Conservation (phyloP, 2,797 vertebrate genomes). For the Stomatorhinus walkeri region DNA sequence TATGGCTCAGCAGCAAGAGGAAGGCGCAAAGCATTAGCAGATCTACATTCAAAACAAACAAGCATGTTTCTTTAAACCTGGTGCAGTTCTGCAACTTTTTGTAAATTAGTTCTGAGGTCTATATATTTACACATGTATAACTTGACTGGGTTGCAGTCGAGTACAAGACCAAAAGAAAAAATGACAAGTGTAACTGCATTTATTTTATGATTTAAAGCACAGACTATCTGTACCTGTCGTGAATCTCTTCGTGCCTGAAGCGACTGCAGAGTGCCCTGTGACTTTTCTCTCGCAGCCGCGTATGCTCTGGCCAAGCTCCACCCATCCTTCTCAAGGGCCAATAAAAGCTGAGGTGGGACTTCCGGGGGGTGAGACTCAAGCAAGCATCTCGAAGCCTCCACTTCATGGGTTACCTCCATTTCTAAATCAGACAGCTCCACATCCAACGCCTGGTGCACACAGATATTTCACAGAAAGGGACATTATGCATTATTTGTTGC, state of each 20-base stretch:
- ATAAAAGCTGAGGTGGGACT: constrained; percentile 79
- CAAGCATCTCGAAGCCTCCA: constrained; percentile 65
- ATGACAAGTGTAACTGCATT: neutral
- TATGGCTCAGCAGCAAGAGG: neutral
- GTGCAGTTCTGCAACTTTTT: neutral
- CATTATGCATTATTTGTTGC: neutral
- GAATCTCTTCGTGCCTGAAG: constrained; percentile 61
- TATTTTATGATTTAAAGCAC: neutral
- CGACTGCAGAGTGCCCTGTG: constrained; percentile 59
- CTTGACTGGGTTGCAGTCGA: neutral
- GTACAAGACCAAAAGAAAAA: neutral
- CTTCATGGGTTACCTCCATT: constrained; percentile 63
- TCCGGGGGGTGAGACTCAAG: constrained; percentile 62
- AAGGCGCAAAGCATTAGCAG: neutral
- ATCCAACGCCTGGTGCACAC: constrained; percentile 60
- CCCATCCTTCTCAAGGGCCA: constrained; percentile 82
- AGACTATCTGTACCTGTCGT: constrained; percentile 60
- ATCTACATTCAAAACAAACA: neutral
- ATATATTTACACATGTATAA: neutral
- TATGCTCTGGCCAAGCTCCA: constrained; percentile 79
- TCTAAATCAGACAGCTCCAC: constrained; percentile 74
- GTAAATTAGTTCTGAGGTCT: neutral
- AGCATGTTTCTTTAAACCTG: neutral
- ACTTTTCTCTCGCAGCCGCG: constrained; percentile 59
- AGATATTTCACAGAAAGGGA: neutral